phyloP scores from a whole-genome alignment of 2,113 vertebrate genomes.

The Martes martes region DNA sequence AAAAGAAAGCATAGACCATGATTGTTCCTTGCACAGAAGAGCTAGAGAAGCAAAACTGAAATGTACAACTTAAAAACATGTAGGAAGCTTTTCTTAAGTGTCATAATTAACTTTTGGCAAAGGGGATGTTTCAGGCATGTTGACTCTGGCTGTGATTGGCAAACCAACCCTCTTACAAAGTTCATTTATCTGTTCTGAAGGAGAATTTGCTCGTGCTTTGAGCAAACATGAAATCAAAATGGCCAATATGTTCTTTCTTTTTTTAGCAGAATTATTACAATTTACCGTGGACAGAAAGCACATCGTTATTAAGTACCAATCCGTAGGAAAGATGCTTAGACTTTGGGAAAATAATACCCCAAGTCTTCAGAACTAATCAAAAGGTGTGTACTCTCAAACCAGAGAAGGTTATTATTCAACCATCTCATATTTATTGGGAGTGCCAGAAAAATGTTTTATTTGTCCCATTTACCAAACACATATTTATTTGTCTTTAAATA shows the following conservation, averaged over 20 bases:
- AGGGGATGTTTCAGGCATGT: slow-evolving; percentile 39
- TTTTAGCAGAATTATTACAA: slow-evolving; percentile 26
- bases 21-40: slow-evolving; percentile 65
- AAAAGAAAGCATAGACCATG: slow-evolving; percentile 76
- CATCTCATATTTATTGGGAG: not conserved
- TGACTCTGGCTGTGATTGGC: slow-evolving; percentile 49
- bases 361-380: slow-evolving; percentile 45
- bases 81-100: slow-evolving; percentile 64
- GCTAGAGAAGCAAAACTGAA: slow-evolving; percentile 70
- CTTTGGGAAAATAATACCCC: not conserved
- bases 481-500: slow-evolving; percentile 11
- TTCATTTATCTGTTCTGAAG: slow-evolving; percentile 21
- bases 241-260: slow-evolving; percentile 41
- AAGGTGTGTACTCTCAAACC: not conserved
- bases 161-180: slow-evolving; percentile 38
- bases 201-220: slow-evolving; percentile 50
- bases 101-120: slow-evolving; percentile 75
- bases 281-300: not conserved
- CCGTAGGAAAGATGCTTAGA: not conserved
- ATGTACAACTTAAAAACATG: slow-evolving; percentile 75
- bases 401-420: not conserved
- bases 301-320: not conserved
- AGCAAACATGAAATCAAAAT: slow-evolving; percentile 63
- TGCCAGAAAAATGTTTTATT: not conserved
- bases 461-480: not conserved